Evolutionary conservation across 2,113 vertebrate species (phyloP).

Genomic region (Mungos mungo): DNA sequence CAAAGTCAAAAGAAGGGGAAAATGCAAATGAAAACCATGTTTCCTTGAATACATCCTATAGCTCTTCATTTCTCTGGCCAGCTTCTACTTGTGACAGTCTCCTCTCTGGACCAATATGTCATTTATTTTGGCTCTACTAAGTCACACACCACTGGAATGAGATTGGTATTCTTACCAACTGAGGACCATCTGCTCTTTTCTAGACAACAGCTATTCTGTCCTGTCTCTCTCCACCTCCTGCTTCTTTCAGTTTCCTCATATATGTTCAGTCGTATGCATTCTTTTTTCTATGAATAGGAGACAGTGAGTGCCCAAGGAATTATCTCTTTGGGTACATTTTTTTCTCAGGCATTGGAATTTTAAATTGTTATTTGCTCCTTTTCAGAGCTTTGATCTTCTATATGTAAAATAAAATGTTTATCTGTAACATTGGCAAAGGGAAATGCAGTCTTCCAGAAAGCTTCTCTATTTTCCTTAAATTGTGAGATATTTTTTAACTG

Average conservation of each 20-base stretch:
- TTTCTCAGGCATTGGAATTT: slow-evolving; percentile 49
- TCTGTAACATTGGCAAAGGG: slow-evolving; percentile 21
- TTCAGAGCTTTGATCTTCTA: slow-evolving; percentile 55
- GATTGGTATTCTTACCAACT: slow-evolving; percentile 45
- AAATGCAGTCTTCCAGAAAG: background rate
- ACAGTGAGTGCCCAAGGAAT: background rate
- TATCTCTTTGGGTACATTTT: slow-evolving; percentile 37
- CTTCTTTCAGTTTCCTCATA: slow-evolving; percentile 42
- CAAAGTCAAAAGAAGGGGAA: slow-evolving; percentile 6
- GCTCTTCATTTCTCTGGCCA: slow-evolving; percentile 27
- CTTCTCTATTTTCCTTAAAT: slow-evolving; percentile 1
- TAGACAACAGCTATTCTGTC: slow-evolving; percentile 43
- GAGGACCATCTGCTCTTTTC: slow-evolving; percentile 62
- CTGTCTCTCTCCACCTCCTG: slow-evolving; percentile 28
- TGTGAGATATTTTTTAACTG: slow-evolving; percentile 8
- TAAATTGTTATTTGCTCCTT: slow-evolving; percentile 45
- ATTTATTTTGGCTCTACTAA: slow-evolving; percentile 66
- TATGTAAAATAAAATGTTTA: slow-evolving; percentile 52
- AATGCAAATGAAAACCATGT: slow-evolving; percentile 7
- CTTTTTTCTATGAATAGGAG: slow-evolving; percentile 51
- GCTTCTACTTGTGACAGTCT: background rate
- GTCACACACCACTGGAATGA: slow-evolving; percentile 54
- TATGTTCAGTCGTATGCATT: slow-evolving; percentile 42
- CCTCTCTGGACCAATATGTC: slow-evolving; percentile 48
- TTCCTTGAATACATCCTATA: background rate